Evolutionary conservation across 2,888 invertebrate genomes (phyloP).

Genomic region (Dasysyrphus albostriatus): DNA sequence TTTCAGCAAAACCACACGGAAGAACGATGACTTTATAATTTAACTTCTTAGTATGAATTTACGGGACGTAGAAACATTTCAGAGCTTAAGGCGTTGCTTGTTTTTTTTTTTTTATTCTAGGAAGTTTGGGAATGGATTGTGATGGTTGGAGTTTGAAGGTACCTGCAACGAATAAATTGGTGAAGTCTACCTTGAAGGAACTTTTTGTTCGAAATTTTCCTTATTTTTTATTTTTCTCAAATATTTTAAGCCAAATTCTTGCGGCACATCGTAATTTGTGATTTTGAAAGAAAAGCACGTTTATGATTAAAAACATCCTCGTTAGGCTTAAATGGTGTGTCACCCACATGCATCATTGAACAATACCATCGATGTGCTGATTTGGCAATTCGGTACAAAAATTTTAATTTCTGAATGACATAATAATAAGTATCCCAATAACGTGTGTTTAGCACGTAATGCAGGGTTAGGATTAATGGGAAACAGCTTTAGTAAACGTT

Average conservation of each 20-base stretch:
- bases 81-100: slow-evolving; percentile 38
- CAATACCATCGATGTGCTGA: slow-evolving; percentile 51
- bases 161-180: slow-evolving; percentile 42
- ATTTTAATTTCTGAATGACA: slow-evolving; percentile 57
- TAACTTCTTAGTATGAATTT: slow-evolving; percentile 19
- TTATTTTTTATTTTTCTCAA: not conserved
- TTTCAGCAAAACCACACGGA: slow-evolving; percentile 47
- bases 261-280: slow-evolving; percentile 59
- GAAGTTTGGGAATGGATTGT: not conserved
- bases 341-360: slow-evolving; percentile 46
- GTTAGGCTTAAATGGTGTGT: slow-evolving; percentile 44
- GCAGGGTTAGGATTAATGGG: slow-evolving; percentile 27
- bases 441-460: slow-evolving; percentile 62
- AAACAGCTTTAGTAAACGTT: slow-evolving; percentile 16
- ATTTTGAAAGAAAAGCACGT: slow-evolving; percentile 69
- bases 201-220: not conserved
- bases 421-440: slow-evolving; percentile 49
- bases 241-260: slow-evolving; percentile 17
- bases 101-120: not conserved
- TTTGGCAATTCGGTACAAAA: slow-evolving; percentile 52
- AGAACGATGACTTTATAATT: slow-evolving; percentile 56
- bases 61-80: slow-evolving; percentile 5
- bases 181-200: slow-evolving; percentile 12
- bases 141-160: slow-evolving; percentile 13
- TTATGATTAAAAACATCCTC: slow-evolving; percentile 66